Percentiles rank a stretch among this genome's conserved stretches.
phyloP scores from a whole-genome alignment of 2,888 invertebrate genomes.

The Heteromurus nitidus region DNA sequence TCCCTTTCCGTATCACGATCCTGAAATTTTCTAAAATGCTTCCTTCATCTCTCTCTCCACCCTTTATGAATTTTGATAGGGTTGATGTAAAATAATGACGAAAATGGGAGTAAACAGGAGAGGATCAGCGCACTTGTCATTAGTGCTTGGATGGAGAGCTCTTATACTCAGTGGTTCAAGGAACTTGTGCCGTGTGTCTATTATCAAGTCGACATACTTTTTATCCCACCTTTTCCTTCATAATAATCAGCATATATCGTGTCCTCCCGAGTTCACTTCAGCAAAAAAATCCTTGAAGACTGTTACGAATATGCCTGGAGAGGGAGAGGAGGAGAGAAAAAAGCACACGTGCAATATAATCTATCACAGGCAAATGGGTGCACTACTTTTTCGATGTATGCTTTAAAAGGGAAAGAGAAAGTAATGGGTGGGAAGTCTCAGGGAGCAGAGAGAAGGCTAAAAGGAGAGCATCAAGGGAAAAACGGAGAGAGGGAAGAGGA shows the following conservation, averaged over 20 bases:
- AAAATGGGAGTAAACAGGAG: background rate
- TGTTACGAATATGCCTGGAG: no score
- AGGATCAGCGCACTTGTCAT: background rate
- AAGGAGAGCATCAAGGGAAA: background rate
- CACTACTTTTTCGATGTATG: background rate
- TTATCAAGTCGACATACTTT: background rate
- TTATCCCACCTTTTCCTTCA: background rate
- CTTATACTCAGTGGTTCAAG: no score
- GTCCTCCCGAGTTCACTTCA: no score
- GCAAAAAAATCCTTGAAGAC: no score
- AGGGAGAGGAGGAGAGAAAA: no score
- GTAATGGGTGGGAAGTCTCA: no score
- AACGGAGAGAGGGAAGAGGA: background rate
- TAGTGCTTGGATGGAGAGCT: no score
- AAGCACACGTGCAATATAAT: background rate
- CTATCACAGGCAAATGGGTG: background rate
- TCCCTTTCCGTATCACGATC: background rate
- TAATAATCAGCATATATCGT: no score
- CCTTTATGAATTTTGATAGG: slow-evolving; percentile 22
- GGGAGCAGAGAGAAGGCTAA: background rate
- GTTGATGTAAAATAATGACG: slow-evolving; percentile 6
- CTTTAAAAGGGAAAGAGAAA: background rate
- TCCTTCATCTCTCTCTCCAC: no score
- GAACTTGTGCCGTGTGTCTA: background rate
- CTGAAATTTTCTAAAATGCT: no score